Evolutionary conservation across 2,113 vertebrate genomes (phyloP), one percentile per base, ranked within the genome.

Genomic region (Sceloporus undulatus): DNA sequence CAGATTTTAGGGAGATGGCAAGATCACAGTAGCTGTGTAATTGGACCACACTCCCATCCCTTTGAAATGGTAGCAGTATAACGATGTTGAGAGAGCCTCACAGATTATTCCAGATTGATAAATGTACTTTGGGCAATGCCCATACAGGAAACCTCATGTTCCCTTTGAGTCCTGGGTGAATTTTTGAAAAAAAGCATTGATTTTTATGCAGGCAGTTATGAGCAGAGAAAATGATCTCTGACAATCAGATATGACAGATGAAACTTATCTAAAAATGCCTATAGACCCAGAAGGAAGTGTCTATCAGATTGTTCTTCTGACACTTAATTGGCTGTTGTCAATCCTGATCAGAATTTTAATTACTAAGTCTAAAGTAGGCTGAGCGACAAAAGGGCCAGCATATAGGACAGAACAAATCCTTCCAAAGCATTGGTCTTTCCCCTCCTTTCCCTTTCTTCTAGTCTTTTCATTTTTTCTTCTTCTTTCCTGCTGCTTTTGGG

Each of bases 231-330:
- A 91, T 94, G 89, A 91, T 95, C 91, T 93, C 93, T 92, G 91
- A 93, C 94, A 91, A 90, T 86, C 82, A 82, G 93, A 93, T 95
- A 62, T 93, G 95, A 94, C 94, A 94, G 89, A 91, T 94, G 92
- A 96, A 93, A 91, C 82, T n/a, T 95, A 89, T 84, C 91, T 93
- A 84, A 91, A 92, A 94, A 91, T 94, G 93, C 92, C 94, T 92
- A 93, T 85, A 94, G 95, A 96, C 92, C 94, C 75, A 90, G 65
- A 77, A 92, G 95, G 91, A 93, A 85, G 87, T 87, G 88, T 86
- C 92, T 94, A 93, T 94, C 93, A 91, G 90, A 91, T 96, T 95
- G 92, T 93, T 96, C 90, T 94, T 94, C 94, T 94, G 87, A 93
- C 92, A 95, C 82, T 93, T 96, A 94, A 94, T 92, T 93, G 92